Conservation (phyloP, 1,140 invertebrate genomes). For the Ceratitis capitata region DNA sequence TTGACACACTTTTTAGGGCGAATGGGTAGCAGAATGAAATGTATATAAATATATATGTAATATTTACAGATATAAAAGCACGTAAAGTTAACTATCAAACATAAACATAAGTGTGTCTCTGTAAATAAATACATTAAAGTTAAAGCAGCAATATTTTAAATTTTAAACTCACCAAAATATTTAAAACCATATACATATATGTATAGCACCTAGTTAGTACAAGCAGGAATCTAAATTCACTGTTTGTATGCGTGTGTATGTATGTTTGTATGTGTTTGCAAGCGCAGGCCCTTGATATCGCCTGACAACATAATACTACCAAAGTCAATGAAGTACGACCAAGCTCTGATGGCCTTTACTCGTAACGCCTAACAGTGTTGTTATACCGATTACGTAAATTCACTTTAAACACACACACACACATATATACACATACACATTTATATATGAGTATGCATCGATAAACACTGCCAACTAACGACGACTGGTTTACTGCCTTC, state of each 20-base stretch:
- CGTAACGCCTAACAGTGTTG: background rate
- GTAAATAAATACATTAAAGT: too few relatives aligned
- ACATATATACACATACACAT: background rate
- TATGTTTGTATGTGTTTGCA: background rate
- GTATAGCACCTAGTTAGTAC: background rate
- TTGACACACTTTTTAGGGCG: background rate
- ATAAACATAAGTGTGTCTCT: too few relatives aligned
- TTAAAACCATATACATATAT: background rate
- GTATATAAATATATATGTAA: background rate
- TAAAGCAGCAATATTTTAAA: background rate
- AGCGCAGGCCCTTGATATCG: background rate
- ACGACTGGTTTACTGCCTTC: background rate
- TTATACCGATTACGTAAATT: background rate
- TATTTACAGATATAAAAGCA: too few relatives aligned
- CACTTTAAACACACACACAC: background rate
- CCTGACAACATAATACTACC: too few relatives aligned
- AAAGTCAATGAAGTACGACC: background rate
- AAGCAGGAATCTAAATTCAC: background rate
- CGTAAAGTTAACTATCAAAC: too few relatives aligned
- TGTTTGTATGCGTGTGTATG: background rate
- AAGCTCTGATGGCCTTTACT: background rate
- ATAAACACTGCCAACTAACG: background rate
- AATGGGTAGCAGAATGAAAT: background rate
- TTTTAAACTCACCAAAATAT: background rate
- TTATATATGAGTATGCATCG: background rate